A percentile compares a stretch with the other conserved stretches of the same genome.
Conservation (phyloP, 2,113 vertebrate species). For the mouse (Mus musculus) region GRCm39 chr2:47653501-47654000, state of each 20-base stretch:
- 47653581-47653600: background rate
- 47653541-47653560: background rate
- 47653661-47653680: background rate
- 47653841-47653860: background rate
- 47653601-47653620: background rate
- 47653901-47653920: background rate
- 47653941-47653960: background rate
- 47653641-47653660: constrained; percentile 4
- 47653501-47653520: background rate
- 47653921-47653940: background rate
- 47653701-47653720: background rate
- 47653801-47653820: background rate
- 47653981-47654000: background rate
- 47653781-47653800: background rate
- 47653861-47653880: background rate
- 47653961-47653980: background rate
- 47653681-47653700: background rate
- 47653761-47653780: background rate
- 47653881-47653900: background rate
- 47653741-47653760: no score
- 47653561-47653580: background rate
- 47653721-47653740: background rate
- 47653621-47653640: background rate
- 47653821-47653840: background rate
- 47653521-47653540: background rate